A percentile compares a stretch with the other conserved stretches of the same genome.
These are phyloP conservation scores for Zeuzera pyrina DNA, from an alignment of 2,888 invertebrate genomes.

Conservation along the genomic window DNA sequence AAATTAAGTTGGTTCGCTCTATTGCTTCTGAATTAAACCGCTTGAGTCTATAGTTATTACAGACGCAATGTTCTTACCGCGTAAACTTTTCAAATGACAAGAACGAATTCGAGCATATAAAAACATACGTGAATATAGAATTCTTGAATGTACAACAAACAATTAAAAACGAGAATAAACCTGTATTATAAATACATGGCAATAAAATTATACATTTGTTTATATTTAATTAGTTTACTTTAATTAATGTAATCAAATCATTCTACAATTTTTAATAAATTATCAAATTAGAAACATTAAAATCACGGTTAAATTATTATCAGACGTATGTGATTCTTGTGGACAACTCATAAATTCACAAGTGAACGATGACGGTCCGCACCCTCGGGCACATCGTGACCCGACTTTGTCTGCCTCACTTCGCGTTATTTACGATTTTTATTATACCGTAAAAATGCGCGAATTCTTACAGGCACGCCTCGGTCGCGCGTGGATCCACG, in stretches of 20 bases:
- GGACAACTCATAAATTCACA: conserved; percentile 53
- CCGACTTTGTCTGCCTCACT: conserved; percentile 49
- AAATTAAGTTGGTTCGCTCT: conserved; percentile 66
- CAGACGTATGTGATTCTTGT: conserved; percentile 37
- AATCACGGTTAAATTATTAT: too few species aligned
- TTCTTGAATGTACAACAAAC: too few species aligned
- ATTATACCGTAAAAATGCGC: conserved; percentile 64
- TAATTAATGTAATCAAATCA: too few species aligned
- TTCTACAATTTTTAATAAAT: too few species aligned
- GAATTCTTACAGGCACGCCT: conserved; percentile 52
- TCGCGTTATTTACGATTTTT: conserved; percentile 66
- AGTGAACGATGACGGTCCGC: conserved; percentile 53
- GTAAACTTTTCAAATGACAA: not conserved
- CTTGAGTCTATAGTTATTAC: conserved; percentile 18
- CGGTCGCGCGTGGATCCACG: conserved; percentile 61
- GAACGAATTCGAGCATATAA: too few species aligned
- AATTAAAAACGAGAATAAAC: too few species aligned
- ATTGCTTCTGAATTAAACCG: conserved; percentile 64
- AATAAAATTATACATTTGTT: too few species aligned
- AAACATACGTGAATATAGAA: too few species aligned
- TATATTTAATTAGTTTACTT: too few species aligned
- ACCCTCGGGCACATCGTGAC: conserved; percentile 63
- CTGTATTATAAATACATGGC: too few species aligned
- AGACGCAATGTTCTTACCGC: conserved; percentile 10
- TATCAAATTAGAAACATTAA: too few species aligned